These are phyloP conservation scores for Mylabris sibirica DNA, from an alignment of 2,888 invertebrate species.

Conservation along the genomic window DNA sequence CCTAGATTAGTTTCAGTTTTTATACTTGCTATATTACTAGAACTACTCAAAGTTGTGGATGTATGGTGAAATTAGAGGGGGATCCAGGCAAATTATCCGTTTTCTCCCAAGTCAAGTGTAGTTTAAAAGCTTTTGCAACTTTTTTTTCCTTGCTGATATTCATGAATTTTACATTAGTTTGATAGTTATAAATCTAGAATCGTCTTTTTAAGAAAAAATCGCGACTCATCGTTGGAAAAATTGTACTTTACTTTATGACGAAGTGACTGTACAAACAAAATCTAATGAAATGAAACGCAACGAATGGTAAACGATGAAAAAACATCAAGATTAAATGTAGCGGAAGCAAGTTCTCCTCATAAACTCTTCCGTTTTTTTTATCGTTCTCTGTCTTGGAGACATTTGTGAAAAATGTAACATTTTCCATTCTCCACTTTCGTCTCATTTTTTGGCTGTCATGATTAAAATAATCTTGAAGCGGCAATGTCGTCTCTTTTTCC, in stretches of 20 bases:
- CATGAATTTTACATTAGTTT: not conserved
- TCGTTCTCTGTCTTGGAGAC: not conserved
- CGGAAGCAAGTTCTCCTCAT: constrained; percentile 43
- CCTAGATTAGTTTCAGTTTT: constrained; percentile 42
- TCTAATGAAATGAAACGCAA: constrained; percentile 41
- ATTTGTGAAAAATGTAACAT: constrained; percentile 2
- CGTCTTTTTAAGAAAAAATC: not conserved
- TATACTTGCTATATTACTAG: constrained; percentile 16
- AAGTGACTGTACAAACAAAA: constrained; percentile 32
- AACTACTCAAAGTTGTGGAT: not conserved
- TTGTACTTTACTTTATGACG: not conserved
- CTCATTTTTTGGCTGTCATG: constrained; percentile 7
- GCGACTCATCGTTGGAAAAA: not conserved
- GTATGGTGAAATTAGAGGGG: constrained; percentile 7
- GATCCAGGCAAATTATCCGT: constrained; percentile 17
- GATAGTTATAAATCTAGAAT: not conserved
- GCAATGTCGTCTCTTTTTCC: not conserved
- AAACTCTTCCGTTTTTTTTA: constrained; percentile 30
- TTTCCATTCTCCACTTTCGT: not conserved
- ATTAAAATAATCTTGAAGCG: constrained; percentile 7
- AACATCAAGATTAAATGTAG: constrained; percentile 49
- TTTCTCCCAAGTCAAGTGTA: constrained; percentile 17
- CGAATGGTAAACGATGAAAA: constrained; percentile 45
- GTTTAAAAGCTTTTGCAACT: constrained; percentile 3
- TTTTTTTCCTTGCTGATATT: not conserved